These are phyloP conservation scores for Rhynchotus rufescens DNA, from an alignment of 2,797 vertebrate genomes.

Conservation along the genomic window DNA sequence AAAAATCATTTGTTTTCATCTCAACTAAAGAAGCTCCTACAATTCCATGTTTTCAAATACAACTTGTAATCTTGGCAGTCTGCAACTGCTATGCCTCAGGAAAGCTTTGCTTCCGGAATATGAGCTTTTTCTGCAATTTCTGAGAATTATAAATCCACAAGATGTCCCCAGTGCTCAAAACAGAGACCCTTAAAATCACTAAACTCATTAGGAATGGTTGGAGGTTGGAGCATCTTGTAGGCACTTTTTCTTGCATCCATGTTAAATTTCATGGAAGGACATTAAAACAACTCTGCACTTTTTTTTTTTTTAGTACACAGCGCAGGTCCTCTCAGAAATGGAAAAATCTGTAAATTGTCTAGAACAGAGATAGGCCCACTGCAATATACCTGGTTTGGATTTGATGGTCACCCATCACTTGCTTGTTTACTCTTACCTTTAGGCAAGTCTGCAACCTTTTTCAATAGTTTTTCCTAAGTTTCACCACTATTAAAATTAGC, in stretches of 20 bases:
- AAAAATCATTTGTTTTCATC: conserved; percentile 10
- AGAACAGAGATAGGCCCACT: background rate
- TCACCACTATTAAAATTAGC: background rate
- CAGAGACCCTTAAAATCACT: background rate
- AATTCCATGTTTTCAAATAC: conserved; percentile 2
- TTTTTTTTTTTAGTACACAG: background rate
- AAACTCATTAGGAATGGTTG: background rate
- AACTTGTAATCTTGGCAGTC: background rate
- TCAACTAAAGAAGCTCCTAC: conserved; percentile 6
- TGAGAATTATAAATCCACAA: conserved; percentile 3
- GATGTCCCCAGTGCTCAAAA: background rate
- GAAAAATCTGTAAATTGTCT: background rate
- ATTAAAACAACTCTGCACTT: background rate
- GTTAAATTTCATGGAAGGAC: background rate
- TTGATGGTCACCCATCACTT: background rate
- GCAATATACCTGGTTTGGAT: background rate
- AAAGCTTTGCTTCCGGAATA: background rate
- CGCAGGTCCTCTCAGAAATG: background rate
- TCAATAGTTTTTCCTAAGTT: background rate
- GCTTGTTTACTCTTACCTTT: background rate
- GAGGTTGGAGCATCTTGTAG: background rate
- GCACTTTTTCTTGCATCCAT: background rate
- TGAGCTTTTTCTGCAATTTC: background rate
- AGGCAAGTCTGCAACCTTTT: background rate
- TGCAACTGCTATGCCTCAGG: background rate